phyloP scores from a whole-genome alignment of 2,888 invertebrate species.

The Drosophila niveifrons region DNA sequence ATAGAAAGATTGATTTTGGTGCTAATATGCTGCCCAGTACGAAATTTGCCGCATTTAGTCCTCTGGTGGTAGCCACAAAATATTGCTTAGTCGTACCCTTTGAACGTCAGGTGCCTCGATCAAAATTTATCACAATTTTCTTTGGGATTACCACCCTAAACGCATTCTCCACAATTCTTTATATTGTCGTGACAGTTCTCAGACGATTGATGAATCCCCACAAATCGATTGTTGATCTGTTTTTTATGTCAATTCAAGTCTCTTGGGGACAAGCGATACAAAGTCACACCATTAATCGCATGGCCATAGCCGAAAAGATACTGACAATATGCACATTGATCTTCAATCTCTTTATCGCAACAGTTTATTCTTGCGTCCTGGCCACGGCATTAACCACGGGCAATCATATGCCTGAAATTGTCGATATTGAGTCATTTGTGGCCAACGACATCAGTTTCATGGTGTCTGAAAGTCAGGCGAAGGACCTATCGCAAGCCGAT shows the following conservation, averaged over 20 bases:
- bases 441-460: slow-evolving; percentile 9
- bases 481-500: neutral
- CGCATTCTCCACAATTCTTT: neutral
- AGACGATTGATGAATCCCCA: neutral
- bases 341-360: too few relatives aligned
- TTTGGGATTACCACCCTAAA: neutral
- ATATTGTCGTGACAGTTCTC: neutral
- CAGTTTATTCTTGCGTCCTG: too few relatives aligned
- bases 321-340: too few relatives aligned
- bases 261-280: neutral
- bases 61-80: neutral
- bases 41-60: neutral
- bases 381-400: too few relatives aligned
- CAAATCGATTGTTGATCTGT: neutral
- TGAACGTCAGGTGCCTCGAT: neutral
- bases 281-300: neutral
- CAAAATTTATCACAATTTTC: neutral
- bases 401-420: slow-evolving; percentile 10
- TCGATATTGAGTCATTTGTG: slow-evolving; percentile 17
- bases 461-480: neutral
- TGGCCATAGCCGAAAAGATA: too few relatives aligned
- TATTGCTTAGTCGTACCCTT: slow-evolving; percentile 18
- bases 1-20: slow-evolving; percentile 1
- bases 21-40: slow-evolving; percentile 9
- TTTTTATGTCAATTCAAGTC: neutral